These are phyloP conservation scores for Prochilodus magdalenae DNA, from an alignment of 2,113 vertebrate genomes.

Conservation along the genomic window DNA sequence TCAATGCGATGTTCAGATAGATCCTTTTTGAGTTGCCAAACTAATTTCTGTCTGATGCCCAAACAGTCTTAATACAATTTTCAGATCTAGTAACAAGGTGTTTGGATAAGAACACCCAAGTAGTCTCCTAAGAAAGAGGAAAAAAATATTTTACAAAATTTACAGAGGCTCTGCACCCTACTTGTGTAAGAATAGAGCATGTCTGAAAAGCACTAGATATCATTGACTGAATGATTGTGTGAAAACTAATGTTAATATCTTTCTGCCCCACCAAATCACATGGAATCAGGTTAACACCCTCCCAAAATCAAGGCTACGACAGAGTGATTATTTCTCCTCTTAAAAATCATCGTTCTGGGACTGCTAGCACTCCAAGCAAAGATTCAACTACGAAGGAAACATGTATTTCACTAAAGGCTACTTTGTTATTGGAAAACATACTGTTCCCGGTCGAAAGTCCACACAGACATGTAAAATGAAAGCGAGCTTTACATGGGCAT, in stretches of 20 bases:
- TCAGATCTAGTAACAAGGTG: background rate
- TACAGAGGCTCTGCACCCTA: slow-evolving; percentile 20
- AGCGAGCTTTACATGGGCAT: slow-evolving; percentile 73
- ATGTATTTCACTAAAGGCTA: slow-evolving; percentile 67
- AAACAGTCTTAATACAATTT: background rate
- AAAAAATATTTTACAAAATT: slow-evolving; percentile 31
- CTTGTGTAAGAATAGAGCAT: slow-evolving; percentile 27
- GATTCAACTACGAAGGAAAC: slow-evolving; percentile 31
- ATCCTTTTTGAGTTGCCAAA: background rate
- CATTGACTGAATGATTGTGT: slow-evolving; percentile 52
- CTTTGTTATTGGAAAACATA: slow-evolving; percentile 76
- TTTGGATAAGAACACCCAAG: background rate
- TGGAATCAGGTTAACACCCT: slow-evolving; percentile 21
- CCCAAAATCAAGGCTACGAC: slow-evolving; percentile 22
- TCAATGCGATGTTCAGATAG: background rate
- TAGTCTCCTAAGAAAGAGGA: slow-evolving; percentile 61
- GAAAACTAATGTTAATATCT: slow-evolving; percentile 51
- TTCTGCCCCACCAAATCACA: slow-evolving; percentile 39
- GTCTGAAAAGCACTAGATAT: slow-evolving; percentile 27
- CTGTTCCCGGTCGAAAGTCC: slow-evolving; percentile 79
- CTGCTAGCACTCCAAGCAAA: slow-evolving; percentile 32
- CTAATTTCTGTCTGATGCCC: background rate
- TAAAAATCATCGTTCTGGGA: slow-evolving; percentile 39
- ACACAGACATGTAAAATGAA: slow-evolving; percentile 78
- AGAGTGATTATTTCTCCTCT: slow-evolving; percentile 39